Conservation (phyloP, 2,113 vertebrate genomes). For the Miniopterus natalensis region DNA sequence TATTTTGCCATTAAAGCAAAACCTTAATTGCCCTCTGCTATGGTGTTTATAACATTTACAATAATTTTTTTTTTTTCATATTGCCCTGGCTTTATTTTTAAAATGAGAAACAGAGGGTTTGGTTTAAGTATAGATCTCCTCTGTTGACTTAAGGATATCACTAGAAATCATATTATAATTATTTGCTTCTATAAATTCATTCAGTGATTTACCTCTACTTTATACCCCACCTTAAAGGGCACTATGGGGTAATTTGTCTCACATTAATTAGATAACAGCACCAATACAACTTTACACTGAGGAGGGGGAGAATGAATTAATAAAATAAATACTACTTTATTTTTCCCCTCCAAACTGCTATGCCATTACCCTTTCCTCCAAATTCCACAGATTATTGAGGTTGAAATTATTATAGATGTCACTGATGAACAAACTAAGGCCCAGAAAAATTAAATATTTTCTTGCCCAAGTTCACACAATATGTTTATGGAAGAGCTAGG, state of each 20-base stretch:
- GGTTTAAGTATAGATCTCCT: neutral
- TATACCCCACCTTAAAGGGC: conserved; percentile 12
- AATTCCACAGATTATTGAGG: neutral
- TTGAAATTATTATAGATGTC: conserved; percentile 20
- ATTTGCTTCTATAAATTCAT: conserved; percentile 13
- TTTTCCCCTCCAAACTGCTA: neutral
- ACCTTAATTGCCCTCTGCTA: neutral
- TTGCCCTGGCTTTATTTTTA: neutral
- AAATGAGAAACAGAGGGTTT: conserved; percentile 38
- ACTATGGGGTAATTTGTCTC: neutral
- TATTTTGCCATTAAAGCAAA: neutral
- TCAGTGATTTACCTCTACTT: neutral
- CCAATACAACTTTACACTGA: neutral
- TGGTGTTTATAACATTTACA: conserved; percentile 15
- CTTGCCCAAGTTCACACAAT: neutral
- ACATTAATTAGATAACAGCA: neutral
- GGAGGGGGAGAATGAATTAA: neutral
- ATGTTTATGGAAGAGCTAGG: neutral
- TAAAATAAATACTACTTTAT: neutral
- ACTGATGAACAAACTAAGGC: neutral
- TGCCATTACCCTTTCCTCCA: neutral
- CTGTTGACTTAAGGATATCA: neutral
- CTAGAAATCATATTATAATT: neutral
- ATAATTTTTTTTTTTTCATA: neutral
- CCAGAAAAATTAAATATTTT: conserved; percentile 10